phyloP scores from a whole-genome alignment of 2,797 vertebrate species.

The Heteromormyrus szaboi region DNA sequence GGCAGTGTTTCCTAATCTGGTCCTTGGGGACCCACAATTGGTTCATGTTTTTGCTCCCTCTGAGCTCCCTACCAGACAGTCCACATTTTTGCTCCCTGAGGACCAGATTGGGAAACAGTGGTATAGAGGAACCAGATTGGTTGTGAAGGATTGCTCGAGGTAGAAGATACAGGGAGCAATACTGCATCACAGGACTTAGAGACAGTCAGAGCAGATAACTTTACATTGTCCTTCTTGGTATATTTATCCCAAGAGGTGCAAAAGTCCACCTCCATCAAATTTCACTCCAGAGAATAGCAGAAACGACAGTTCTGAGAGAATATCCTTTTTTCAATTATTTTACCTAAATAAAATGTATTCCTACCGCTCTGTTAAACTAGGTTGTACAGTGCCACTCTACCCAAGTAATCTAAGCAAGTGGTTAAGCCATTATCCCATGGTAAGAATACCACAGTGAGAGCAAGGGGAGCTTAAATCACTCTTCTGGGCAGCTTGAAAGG shows the following conservation, averaged over 20 bases:
- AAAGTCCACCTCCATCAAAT: background rate
- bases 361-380: background rate
- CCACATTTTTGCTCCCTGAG: background rate
- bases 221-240: background rate
- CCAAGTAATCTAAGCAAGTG: constrained; percentile 13
- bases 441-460: constrained; percentile 15
- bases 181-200: background rate
- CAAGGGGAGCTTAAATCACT: background rate
- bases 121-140: background rate
- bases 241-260: background rate
- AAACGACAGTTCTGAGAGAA: background rate
- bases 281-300: background rate
- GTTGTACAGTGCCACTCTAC: background rate
- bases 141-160: background rate
- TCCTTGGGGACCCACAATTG: background rate
- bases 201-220: background rate
- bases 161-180: background rate
- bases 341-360: constrained; percentile 13
- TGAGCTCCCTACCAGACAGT: background rate
- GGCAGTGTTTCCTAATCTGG: background rate
- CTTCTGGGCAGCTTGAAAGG: background rate
- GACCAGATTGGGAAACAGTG: background rate
- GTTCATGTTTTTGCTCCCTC: background rate
- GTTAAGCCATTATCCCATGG: constrained; percentile 16
- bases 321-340: background rate